Conservation (phyloP, 2,888 invertebrate genomes). For the Polymixis lichenea region DNA sequence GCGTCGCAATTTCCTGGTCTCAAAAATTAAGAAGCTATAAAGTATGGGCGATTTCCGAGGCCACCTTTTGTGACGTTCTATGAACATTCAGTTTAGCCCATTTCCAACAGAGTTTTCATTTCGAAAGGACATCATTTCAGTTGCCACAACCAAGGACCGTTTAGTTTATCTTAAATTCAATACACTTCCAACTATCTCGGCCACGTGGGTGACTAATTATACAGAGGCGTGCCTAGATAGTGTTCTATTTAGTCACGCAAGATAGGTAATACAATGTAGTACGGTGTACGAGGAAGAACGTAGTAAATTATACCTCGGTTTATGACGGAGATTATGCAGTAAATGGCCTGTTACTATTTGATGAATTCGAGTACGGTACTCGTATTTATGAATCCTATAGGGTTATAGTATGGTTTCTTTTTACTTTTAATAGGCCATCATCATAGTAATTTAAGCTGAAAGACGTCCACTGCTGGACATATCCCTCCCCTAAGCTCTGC, state of each 20-base stretch:
- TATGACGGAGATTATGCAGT: constrained; percentile 17
- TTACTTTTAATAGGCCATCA: neutral
- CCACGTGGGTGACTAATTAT: constrained; percentile 51
- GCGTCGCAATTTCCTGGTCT: neutral
- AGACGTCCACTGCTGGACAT: too few species aligned
- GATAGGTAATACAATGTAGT: constrained; percentile 25
- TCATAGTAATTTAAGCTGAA: too few species aligned
- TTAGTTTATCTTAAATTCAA: constrained; percentile 5
- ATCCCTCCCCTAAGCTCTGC: too few species aligned
- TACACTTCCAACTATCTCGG: neutral
- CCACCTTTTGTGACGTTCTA: neutral
- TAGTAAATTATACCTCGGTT: constrained; percentile 40
- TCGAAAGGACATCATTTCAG: neutral
- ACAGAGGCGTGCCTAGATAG: constrained; percentile 31
- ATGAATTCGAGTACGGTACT: neutral
- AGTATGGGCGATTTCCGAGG: too few species aligned
- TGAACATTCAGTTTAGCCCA: neutral
- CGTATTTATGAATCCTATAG: too few species aligned
- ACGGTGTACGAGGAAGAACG: constrained; percentile 30
- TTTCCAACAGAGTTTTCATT: neutral
- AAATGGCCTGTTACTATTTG: neutral
- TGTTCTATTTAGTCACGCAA: constrained; percentile 45
- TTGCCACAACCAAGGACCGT: neutral
- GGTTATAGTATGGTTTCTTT: neutral
- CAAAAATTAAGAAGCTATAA: neutral